A percentile compares a stretch with the other conserved stretches of the same genome.
These are phyloP conservation scores for Leuciscus waleckii DNA, from an alignment of 2,797 vertebrate species.

Conservation along the genomic window DNA sequence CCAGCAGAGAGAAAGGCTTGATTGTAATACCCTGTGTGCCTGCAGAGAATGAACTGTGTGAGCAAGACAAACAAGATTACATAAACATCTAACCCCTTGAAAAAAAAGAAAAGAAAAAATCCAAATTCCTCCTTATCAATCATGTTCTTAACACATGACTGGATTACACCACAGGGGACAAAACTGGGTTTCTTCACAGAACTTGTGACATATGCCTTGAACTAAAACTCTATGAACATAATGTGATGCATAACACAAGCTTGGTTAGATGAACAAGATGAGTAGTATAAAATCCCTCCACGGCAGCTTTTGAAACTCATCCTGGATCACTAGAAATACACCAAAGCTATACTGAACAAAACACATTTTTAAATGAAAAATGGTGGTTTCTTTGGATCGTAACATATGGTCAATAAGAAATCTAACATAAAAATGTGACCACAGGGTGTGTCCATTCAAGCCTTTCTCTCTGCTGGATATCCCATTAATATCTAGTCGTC, in stretches of 20 bases:
- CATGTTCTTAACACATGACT: too few relatives aligned
- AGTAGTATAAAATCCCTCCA: neutral
- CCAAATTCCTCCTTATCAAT: neutral
- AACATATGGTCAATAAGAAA: neutral
- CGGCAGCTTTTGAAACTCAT: conserved; percentile 13
- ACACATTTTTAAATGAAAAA: conserved; percentile 37
- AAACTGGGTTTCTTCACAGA: neutral
- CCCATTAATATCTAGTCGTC: conserved; percentile 82
- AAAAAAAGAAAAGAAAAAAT: too few relatives aligned
- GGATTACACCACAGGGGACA: neutral
- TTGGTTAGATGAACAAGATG: neutral
- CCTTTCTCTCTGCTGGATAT: conserved; percentile 88
- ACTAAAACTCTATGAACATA: neutral
- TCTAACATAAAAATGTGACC: conserved; percentile 15
- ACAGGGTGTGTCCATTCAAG: conserved; percentile 76
- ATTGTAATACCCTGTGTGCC: conserved; percentile 58
- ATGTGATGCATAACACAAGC: neutral
- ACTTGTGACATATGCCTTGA: neutral
- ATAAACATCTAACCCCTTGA: neutral
- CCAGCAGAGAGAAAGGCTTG: conserved; percentile 88
- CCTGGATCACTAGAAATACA: conserved; percentile 50
- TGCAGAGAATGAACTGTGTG: neutral
- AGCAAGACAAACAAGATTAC: neutral
- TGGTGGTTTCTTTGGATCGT: neutral
- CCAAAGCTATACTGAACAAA: neutral